Conservation (phyloP, 2,797 vertebrate genomes). For the Rhinogobio ventralis region DNA sequence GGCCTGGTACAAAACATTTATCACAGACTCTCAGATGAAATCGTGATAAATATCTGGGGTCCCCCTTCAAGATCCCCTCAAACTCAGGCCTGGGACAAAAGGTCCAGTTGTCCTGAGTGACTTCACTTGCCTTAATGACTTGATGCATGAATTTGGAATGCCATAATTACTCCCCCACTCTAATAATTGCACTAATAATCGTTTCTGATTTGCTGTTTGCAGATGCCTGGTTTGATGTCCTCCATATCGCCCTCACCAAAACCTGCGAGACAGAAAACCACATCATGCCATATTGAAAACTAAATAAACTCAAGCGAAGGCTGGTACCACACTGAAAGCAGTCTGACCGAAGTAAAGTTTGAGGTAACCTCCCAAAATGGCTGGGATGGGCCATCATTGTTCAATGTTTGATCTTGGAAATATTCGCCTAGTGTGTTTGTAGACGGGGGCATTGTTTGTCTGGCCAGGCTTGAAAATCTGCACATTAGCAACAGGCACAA, state of each 20-base stretch:
- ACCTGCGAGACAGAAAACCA: neutral
- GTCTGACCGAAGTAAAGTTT: neutral
- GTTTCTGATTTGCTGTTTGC: neutral
- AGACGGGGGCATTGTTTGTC: neutral
- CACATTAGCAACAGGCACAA: neutral
- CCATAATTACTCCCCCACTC: neutral
- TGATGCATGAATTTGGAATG: neutral
- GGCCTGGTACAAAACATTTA: neutral
- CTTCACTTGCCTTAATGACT: neutral
- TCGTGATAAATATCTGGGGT: neutral
- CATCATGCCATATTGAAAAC: neutral
- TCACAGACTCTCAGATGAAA: neutral
- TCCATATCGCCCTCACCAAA: neutral
- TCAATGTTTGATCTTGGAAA: neutral
- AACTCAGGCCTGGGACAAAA: neutral
- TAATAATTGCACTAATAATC: neutral
- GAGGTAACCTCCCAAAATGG: neutral
- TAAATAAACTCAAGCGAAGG: neutral
- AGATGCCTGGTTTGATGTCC: neutral
- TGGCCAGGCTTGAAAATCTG: neutral
- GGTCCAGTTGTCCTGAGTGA: neutral
- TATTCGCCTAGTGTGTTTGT: neutral
- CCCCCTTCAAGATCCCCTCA: neutral
- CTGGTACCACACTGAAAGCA: constrained; percentile 3
- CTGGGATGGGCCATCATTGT: neutral